Conservation (phyloP, 2,888 invertebrate species). For the Nemurella pictetii region DNA sequence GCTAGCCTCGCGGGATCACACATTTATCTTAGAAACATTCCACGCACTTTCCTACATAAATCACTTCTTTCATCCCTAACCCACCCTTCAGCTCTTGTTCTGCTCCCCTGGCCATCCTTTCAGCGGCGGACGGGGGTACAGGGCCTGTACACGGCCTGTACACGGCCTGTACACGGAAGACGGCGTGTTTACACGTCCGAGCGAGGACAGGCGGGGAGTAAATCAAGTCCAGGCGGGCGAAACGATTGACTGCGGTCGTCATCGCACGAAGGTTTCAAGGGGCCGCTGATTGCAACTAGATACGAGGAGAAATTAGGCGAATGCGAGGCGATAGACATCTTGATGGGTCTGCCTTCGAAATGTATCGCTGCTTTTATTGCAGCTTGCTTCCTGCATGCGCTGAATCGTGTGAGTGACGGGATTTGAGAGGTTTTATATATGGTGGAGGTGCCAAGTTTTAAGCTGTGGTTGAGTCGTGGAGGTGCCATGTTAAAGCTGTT, state of each 20-base stretch:
- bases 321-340: not conserved
- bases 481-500: no score
- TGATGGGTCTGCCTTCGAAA: not conserved
- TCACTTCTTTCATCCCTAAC: conserved; percentile 12
- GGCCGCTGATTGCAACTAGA: not conserved
- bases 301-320: not conserved
- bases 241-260: conserved; percentile 1
- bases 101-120: conserved; percentile 4
- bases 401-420: not conserved
- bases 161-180: not conserved
- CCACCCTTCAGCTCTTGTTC: not conserved
- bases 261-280: not conserved
- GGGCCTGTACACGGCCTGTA: not conserved
- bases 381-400: not conserved
- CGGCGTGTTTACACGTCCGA: conserved; percentile 3
- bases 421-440: not conserved
- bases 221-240: not conserved
- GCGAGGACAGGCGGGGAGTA: not conserved
- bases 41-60: conserved; percentile 32
- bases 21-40: conserved; percentile 25
- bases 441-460: not conserved
- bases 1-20: not conserved
- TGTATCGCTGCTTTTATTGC: not conserved
- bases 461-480: no score
- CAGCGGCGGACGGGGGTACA: not conserved